phyloP scores from a whole-genome alignment of 2,113 vertebrate species.

The Toxotes chatareus region DNA sequence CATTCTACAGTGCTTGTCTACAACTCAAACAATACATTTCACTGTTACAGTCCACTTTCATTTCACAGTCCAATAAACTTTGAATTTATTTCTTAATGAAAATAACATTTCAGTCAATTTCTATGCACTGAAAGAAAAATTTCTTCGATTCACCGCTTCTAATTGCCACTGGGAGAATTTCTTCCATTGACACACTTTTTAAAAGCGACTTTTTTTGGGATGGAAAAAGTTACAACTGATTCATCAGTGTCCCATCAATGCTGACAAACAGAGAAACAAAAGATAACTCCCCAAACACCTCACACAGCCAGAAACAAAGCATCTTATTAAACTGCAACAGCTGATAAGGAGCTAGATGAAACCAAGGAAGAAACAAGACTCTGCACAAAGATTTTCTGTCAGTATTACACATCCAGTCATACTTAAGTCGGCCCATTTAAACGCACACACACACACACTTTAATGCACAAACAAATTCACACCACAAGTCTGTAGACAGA shows the following conservation, averaged over 20 bases:
- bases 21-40: neutral
- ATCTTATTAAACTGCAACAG: slow-evolving; percentile 3
- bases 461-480: slow-evolving; percentile 52
- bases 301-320: slow-evolving; percentile 7
- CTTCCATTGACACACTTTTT: neutral
- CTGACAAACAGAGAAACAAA: slow-evolving; percentile 5
- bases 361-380: slow-evolving; percentile 18
- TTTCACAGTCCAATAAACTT: neutral
- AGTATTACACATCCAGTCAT: slow-evolving; percentile 29
- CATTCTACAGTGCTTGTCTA: neutral
- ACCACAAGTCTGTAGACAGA: slow-evolving; percentile 92
- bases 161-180: neutral
- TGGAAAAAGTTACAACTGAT: neutral
- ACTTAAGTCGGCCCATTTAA: neutral
- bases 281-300: neutral
- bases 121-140: neutral
- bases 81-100: neutral
- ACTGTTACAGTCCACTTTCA: neutral
- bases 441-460: slow-evolving; percentile 15
- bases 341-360: slow-evolving; percentile 24
- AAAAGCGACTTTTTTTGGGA: neutral
- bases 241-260: slow-evolving; percentile 1
- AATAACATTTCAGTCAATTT: neutral
- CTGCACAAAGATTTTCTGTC: slow-evolving; percentile 23
- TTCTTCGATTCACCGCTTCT: neutral